These are phyloP conservation scores for Cephalopterus ornatus DNA, from an alignment of 2,113 vertebrate species.

Conservation along the genomic window DNA sequence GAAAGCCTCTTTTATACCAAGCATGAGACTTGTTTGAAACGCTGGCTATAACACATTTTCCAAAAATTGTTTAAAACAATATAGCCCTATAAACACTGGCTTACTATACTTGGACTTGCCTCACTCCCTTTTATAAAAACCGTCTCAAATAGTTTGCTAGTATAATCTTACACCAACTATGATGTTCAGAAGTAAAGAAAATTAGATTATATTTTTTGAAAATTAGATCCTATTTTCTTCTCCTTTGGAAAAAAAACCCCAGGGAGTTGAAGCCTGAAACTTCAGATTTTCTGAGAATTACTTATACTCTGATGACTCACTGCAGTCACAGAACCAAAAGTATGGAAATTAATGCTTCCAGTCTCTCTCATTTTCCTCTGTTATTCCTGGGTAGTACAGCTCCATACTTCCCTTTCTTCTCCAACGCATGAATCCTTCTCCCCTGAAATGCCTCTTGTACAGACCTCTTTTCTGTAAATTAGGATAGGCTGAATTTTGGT, in stretches of 20 bases:
- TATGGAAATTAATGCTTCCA: background rate
- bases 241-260: background rate
- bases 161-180: background rate
- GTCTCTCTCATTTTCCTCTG: background rate
- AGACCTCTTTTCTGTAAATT: background rate
- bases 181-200: background rate
- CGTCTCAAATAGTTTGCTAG: background rate
- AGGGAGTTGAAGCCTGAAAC: background rate
- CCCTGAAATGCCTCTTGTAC: background rate
- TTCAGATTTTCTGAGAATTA: background rate
- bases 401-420: background rate
- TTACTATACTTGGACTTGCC: background rate
- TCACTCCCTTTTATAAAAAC: background rate
- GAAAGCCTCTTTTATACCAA: conserved; percentile 40
- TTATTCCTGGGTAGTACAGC: background rate
- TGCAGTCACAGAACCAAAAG: background rate
- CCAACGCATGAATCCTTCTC: background rate
- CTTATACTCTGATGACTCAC: background rate
- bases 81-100: conserved; percentile 10
- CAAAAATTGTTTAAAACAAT: conserved; percentile 36
- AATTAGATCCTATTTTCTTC: background rate
- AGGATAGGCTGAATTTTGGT: background rate
- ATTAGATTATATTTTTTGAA: background rate
- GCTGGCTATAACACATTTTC: conserved; percentile 2
- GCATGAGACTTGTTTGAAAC: conserved; percentile 33